Base-by-base conservation (phyloP, 2,797 vertebrate species). In the Xerus rutilus region DNA sequence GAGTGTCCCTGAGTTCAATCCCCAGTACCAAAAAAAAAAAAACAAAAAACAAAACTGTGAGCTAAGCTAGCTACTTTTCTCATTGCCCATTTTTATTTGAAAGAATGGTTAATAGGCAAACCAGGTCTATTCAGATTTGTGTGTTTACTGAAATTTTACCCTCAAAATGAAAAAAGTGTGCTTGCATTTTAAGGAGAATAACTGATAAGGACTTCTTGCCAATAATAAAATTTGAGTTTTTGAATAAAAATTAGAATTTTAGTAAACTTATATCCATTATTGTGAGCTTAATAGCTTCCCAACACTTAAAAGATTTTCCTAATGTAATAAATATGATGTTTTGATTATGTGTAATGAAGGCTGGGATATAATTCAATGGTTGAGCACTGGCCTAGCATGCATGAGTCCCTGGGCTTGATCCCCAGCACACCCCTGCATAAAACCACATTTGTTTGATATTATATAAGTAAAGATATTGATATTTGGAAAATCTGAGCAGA, bases 211-310 rank as follows among this genome's bases (percentile, higher is more conserved):
- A 3, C 57, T 89, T 85, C 54, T 72, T 89, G 47, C 11, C 73
- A 57, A 73, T 67, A 54, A 89, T n/a, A 93, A 67, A 65, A 62
- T 64, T 77, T 78, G 43, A 78, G 13, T 79, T 94, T 94, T 86
- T n/a, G 14, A 70, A 62, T 62, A 70, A 78, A 91, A 91, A 45
- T 86, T 52, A 59, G 74, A 86, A 86, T 74, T 86, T 95, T 13
- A 35, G 64, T 78, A 89, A 43, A 67, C 32, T 74, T 84, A 13
- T 79, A 67, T 86, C 67, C 17, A 86, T 28, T 12, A 13, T 35
- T 30, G 47, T 59, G 57, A 86, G 17, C 82, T 73, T 21, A 25
- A 57, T 35, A 57, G 23, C 18, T 72, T 94, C 45, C 30, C 23
- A 47, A 57, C 69, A 83, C 43, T 96, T 77, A 76, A 81, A 76